Base-by-base conservation (phyloP, 2,888 invertebrate species). In the Himalopsyche kuldschensis region DNA sequence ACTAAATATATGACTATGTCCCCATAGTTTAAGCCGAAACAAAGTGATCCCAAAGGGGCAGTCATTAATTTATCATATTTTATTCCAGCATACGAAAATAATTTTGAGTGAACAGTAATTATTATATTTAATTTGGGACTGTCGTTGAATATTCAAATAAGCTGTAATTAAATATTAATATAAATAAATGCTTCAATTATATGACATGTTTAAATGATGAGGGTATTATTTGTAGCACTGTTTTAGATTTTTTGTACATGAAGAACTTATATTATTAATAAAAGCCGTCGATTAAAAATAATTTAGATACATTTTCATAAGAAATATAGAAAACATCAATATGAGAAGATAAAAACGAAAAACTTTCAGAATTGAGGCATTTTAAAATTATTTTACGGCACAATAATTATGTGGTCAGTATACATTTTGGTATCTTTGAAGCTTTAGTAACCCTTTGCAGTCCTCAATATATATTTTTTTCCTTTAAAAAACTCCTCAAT, bases 61-160 rank as follows among this genome's bases (percentile, higher is more conserved):
- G 46, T 27, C 32, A 78, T 32, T 79, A 79, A 79, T 82, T 79
- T 79, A 82, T 82, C 82, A 82, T 82, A 79, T 82, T 82, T 82
- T 82, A 82, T 82, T 82, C 78, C 46, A 35, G 78, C 63, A 41
- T 63, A 82, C 77, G 82, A 48, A 55, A 55, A 55, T 55, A 20
- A 20, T 55, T 55, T 55, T 20, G 24, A 55, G 3, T 5, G 10
- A 20, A 55, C 55, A 55, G 6, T 55, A 11, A 55, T 55, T 8
- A 4, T 11, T 48, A 1, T 2, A 15, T 20, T 6, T 20, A 55
- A 20, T 1, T 8, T 8, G 55, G 24, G 20, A 55, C 55, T 55
- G 55, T 24, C 55, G 20, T 55, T 55, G 55, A 55, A 55, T 41
- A 41, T 41, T 41, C 35, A 41, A 55, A 20, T 55, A 55, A 55